Conservation (phyloP, 2,888 invertebrate species). For the Oxystoma pomonae region DNA sequence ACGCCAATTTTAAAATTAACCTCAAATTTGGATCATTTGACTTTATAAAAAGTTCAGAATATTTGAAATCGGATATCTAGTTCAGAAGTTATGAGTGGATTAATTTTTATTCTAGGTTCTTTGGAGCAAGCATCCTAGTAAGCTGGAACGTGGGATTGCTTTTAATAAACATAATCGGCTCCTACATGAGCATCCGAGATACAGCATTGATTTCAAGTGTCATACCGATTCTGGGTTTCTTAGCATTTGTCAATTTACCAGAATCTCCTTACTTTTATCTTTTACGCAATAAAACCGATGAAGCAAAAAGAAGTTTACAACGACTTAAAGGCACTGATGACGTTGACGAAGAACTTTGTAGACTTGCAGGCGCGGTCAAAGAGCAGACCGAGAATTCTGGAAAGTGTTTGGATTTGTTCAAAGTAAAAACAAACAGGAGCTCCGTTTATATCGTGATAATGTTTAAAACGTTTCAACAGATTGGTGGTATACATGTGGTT, state of each 20-base stretch:
- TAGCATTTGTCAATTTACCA: conserved; percentile 52
- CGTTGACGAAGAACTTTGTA: conserved; percentile 46
- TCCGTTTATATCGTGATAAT: conserved; percentile 62
- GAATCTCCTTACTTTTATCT: conserved; percentile 55
- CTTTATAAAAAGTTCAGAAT: too few relatives aligned
- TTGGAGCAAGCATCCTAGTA: conserved; percentile 59
- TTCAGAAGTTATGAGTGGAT: too few relatives aligned
- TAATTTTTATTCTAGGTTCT: too few relatives aligned
- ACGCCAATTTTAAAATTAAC: too few relatives aligned
- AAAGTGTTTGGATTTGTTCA: conserved; percentile 53
- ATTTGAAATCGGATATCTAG: too few relatives aligned
- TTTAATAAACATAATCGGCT: conserved; percentile 49
- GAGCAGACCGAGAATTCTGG: conserved; percentile 50
- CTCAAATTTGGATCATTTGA: too few relatives aligned
- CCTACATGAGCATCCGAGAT: conserved; percentile 48
- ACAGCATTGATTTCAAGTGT: conserved; percentile 50
- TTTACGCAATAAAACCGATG: conserved; percentile 43
- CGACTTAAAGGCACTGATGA: conserved; percentile 49
- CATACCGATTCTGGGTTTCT: conserved; percentile 47
- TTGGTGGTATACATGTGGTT: conserved; percentile 60
- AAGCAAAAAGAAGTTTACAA: conserved; percentile 49
- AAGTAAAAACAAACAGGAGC: conserved; percentile 55
- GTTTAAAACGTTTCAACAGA: conserved; percentile 52
- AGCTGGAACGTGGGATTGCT: conserved; percentile 56
- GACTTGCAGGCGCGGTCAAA: conserved; percentile 38